Evolutionary conservation across 2,797 vertebrate genomes (phyloP).

Genomic region (Protonibea diacanthus): DNA sequence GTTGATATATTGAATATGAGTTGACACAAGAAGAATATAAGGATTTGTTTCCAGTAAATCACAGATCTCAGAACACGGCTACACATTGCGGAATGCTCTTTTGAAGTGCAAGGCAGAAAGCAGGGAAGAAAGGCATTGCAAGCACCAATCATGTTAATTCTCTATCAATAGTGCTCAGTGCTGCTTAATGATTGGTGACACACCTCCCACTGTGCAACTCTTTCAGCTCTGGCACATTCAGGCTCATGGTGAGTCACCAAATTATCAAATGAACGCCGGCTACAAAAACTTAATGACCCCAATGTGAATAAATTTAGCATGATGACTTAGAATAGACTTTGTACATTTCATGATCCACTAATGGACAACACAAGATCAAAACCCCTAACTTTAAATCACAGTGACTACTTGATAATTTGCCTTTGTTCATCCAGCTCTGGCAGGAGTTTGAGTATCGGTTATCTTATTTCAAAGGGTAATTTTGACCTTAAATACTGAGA

Average conservation of each 20-base stretch:
- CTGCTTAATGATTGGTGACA: conserved; percentile 69
- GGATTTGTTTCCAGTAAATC: conserved; percentile 14
- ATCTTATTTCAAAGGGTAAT: conserved; percentile 1
- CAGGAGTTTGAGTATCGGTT: background rate
- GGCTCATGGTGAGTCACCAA: conserved; percentile 65
- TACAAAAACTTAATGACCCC: conserved; percentile 55
- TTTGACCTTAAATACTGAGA: background rate
- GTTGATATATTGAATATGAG: background rate
- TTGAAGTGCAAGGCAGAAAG: conserved; percentile 16
- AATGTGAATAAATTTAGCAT: conserved; percentile 46
- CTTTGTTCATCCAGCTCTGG: background rate
- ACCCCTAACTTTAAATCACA: background rate
- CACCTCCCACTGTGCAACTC: conserved; percentile 51
- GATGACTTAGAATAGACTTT: conserved; percentile 34
- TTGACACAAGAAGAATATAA: background rate
- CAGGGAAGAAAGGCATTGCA: conserved; percentile 1
- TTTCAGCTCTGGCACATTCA: conserved; percentile 48
- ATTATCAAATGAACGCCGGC: conserved; percentile 50
- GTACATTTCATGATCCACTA: conserved; percentile 3
- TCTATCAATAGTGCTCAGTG: conserved; percentile 35
- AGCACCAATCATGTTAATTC: conserved; percentile 50
- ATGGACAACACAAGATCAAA: conserved; percentile 6
- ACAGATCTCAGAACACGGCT: background rate
- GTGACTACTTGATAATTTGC: background rate
- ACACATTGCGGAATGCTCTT: conserved; percentile 5